phyloP scores from a whole-genome alignment of 2,797 vertebrate species.

The Gymnoscopelus braueri region DNA sequence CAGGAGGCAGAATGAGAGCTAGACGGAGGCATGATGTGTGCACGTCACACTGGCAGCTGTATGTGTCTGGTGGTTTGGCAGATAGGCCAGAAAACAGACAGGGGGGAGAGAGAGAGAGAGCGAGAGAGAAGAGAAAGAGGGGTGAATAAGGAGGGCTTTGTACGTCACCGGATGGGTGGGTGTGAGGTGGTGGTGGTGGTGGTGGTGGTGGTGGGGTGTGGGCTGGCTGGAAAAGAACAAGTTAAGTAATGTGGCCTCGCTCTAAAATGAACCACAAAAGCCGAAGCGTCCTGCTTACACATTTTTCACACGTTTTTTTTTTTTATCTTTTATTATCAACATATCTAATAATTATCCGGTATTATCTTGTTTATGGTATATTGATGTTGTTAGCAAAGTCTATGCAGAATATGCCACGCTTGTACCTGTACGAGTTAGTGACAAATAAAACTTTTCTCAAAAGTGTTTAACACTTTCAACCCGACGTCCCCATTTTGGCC shows the following conservation, averaged over 20 bases:
- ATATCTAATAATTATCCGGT: too few relatives aligned
- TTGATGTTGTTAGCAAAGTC: too few relatives aligned
- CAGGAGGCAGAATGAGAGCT: too few relatives aligned
- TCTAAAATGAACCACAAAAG: not conserved
- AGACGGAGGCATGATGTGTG: conserved; percentile 39
- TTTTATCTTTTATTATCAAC: too few relatives aligned
- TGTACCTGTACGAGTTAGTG: too few relatives aligned
- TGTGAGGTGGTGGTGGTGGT: not conserved
- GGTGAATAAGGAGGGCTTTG: conserved; percentile 37
- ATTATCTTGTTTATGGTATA: too few relatives aligned
- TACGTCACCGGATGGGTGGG: conserved; percentile 3
- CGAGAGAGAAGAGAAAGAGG: conserved; percentile 19
- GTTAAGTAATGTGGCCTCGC: not conserved
- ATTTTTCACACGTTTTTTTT: too few relatives aligned
- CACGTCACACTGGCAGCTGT: conserved; percentile 32
- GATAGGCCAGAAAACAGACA: conserved; percentile 41
- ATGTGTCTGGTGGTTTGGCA: conserved; percentile 37
- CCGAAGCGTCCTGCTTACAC: too few relatives aligned
- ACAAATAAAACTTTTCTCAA: too few relatives aligned
- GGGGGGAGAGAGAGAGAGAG: not conserved
- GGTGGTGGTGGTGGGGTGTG: not conserved
- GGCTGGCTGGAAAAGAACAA: not conserved
- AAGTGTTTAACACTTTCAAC: too few relatives aligned
- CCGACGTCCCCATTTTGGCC: too few relatives aligned
- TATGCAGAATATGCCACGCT: too few relatives aligned